These are phyloP conservation scores for Gorsachius magnificus DNA, from an alignment of 2,797 vertebrate species.

Conservation along the genomic window DNA sequence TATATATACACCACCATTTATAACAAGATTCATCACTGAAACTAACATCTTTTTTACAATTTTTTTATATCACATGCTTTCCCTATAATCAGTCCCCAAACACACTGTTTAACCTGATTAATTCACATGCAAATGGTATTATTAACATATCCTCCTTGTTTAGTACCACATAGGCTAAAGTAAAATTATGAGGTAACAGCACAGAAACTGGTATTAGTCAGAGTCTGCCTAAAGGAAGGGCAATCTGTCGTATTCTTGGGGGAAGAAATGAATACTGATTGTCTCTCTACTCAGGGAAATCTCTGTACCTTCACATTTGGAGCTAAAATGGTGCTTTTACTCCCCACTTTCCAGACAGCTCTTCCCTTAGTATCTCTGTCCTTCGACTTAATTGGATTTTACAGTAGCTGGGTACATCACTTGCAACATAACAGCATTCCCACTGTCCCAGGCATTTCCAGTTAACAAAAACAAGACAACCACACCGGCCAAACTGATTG, in stretches of 20 bases:
- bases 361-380: background rate
- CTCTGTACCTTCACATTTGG: background rate
- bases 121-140: background rate
- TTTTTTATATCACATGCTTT: background rate
- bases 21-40: background rate
- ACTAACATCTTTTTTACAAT: background rate
- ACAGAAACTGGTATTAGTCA: constrained; percentile 38
- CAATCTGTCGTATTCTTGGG: background rate
- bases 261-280: background rate
- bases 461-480: background rate
- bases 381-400: background rate
- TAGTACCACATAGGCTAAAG: background rate
- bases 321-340: background rate
- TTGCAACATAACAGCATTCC: background rate
- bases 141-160: constrained; percentile 20
- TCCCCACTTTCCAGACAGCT: background rate
- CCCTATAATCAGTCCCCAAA: constrained; percentile 35
- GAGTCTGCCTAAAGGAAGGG: constrained; percentile 26
- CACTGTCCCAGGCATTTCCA: background rate
- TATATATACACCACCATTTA: background rate
- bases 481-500: background rate
- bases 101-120: background rate
- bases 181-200: constrained; percentile 48
- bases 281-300: background rate
- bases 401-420: background rate